Conservation (phyloP, 2,797 vertebrate species). For the Poecilia gillii region DNA sequence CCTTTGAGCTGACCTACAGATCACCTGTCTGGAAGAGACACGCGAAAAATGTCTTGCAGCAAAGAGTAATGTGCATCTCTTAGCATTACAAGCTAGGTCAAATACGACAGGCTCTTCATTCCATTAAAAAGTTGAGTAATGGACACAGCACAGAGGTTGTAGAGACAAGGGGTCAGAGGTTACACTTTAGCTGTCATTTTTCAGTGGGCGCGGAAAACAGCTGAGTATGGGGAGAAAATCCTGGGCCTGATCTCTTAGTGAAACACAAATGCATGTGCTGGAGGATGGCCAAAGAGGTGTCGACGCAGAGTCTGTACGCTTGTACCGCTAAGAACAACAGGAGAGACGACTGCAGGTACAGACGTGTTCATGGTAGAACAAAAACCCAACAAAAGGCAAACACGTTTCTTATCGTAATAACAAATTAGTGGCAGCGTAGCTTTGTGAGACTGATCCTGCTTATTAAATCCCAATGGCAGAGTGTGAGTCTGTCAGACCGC, state of each 20-base stretch:
- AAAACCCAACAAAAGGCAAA: slow-evolving; percentile 44
- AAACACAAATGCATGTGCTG: slow-evolving; percentile 65
- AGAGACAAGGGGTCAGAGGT: slow-evolving; percentile 60
- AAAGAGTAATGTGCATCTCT: slow-evolving; percentile 74
- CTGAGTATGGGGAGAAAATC: slow-evolving; percentile 62
- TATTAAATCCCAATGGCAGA: slow-evolving; percentile 68
- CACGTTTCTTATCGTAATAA: slow-evolving; percentile 37
- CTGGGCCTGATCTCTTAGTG: slow-evolving; percentile 36
- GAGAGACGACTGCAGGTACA: neutral
- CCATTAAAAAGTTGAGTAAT: slow-evolving; percentile 70
- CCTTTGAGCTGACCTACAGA: slow-evolving; percentile 66
- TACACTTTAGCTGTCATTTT: slow-evolving; percentile 57
- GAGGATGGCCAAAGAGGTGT: slow-evolving; percentile 54
- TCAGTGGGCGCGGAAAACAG: slow-evolving; percentile 60
- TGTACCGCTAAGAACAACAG: slow-evolving; percentile 6
- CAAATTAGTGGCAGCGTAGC: slow-evolving; percentile 46
- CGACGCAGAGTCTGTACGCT: slow-evolving; percentile 27
- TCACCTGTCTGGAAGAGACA: slow-evolving; percentile 54
- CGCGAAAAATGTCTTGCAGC: slow-evolving; percentile 49
- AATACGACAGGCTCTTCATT: slow-evolving; percentile 64
- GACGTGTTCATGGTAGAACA: neutral
- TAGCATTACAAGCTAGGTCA: slow-evolving; percentile 64
- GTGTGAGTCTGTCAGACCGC: slow-evolving; percentile 63
- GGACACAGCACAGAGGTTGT: slow-evolving; percentile 57
- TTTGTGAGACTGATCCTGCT: slow-evolving; percentile 51